A percentile compares a stretch with the other conserved stretches of the same genome.
Conservation (phyloP, 2,797 vertebrate species). For the Anomalospiza imberbis region DNA sequence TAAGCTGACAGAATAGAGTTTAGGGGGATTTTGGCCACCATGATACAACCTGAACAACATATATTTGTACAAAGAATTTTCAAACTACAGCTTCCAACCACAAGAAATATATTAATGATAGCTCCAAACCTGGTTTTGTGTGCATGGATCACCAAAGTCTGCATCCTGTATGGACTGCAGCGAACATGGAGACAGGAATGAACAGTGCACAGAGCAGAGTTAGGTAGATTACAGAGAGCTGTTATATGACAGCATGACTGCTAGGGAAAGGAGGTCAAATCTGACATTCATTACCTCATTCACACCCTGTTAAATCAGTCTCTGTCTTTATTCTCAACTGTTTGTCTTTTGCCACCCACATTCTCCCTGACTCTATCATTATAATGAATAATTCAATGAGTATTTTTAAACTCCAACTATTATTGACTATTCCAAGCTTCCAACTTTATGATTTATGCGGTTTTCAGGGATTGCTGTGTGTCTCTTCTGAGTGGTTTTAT, state of each 20-base stretch:
- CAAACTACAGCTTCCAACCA: neutral
- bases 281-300: neutral
- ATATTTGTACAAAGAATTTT: neutral
- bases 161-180: accelerated
- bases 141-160: neutral
- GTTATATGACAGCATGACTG: neutral
- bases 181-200: neutral
- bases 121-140: neutral
- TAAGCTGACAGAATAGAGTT: neutral
- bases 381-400: slow-evolving; percentile 1
- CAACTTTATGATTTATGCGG: neutral
- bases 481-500: neutral
- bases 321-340: neutral
- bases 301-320: neutral
- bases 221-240: neutral
- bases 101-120: neutral
- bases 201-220: neutral
- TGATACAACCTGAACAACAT: neutral
- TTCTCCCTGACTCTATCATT: neutral
- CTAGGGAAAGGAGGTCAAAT: neutral
- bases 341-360: slow-evolving; percentile 6
- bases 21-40: neutral
- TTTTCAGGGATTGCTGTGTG: neutral
- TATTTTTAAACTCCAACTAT: neutral
- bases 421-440: neutral